Evolutionary conservation across 2,797 vertebrate genomes (phyloP), one percentile per base, ranked within the genome.

Genomic region (Hylomyscus alleni): DNA sequence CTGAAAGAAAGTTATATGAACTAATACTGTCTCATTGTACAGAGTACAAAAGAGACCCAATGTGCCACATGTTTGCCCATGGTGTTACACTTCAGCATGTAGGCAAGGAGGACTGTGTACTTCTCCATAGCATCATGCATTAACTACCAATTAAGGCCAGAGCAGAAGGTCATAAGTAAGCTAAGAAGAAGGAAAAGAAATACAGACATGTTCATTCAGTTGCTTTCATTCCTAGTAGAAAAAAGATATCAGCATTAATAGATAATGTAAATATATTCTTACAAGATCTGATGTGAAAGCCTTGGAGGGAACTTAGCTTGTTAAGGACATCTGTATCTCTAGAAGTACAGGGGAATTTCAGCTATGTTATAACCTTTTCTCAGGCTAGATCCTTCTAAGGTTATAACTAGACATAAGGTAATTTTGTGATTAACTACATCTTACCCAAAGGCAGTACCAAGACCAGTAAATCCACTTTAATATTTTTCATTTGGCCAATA

Each of bases 391-490:
- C 22, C 9, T 67, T 85, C 13, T n/a, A 3, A 22, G 31, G 6
- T 89, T 93, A 58, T 77, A 56, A 82, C 19, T 62, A 86, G 44
- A n/a, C 6, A 58, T 47, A 40, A 9, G 34, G 5, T 54, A 72
- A 72, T 24, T 2, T 20, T 26, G 26, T 76, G 52, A 77, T 77
- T 89, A 93, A 88, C 73, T 90, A 80, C 62, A 34, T 73, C 20
- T 69, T 87, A 54, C 84, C 96, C n/a, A 91, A 90, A 95, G 75
- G 85, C 37, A 95, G 54, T 85, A 95, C 20, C 60, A 93, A 67
- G 62, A 62, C 52, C 52, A 92, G 6, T 6, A 87, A 93, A 75
- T 92, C 8, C 50, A 94, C 7, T 20, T 80, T 82, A 89, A 81
- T 65, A 44, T 40, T 94, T 69, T 90, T 73, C 29, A 87, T 88